Percentiles rank a stretch among this genome's conserved stretches.
Evolutionary conservation across 2,888 invertebrate genomes (phyloP).

Genomic region (Tanytarsus gracilentus): DNA sequence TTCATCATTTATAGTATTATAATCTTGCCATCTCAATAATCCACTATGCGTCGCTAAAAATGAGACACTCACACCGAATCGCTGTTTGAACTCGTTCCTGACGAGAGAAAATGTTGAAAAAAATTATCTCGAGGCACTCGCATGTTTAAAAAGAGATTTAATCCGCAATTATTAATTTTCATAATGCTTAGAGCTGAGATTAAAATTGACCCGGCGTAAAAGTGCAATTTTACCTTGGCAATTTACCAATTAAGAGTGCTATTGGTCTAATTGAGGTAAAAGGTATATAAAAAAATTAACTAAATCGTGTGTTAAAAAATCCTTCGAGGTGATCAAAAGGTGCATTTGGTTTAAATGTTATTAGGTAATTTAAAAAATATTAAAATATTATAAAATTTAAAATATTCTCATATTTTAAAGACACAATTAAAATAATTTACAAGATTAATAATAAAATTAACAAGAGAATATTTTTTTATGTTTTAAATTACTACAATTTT

Average conservation of each 20-base stretch:
- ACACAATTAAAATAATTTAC: no score
- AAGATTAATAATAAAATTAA: no score
- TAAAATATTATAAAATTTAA: not conserved
- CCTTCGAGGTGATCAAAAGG: not conserved
- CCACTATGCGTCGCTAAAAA: constrained; percentile 88
- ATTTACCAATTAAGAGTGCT: constrained; percentile 84
- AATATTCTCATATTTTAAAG: not conserved
- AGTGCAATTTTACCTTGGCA: constrained; percentile 75
- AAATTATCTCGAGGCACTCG: not conserved
- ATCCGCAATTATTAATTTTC: not conserved
- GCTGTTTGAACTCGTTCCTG: constrained; percentile 74
- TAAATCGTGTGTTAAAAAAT: not conserved
- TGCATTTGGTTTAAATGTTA: no score
- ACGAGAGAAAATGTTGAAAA: constrained; percentile 22
- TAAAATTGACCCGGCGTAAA: not conserved
- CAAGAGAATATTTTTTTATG: no score
- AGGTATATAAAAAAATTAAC: constrained; percentile 1
- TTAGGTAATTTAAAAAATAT: not conserved
- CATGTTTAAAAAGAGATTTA: not conserved
- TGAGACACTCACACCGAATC: constrained; percentile 74
- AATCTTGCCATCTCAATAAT: constrained; percentile 79
- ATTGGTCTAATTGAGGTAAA: constrained; percentile 66
- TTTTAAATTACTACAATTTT: no score
- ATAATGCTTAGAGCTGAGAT: not conserved
- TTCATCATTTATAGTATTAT: constrained; percentile 48